Evolutionary conservation across 1,140 invertebrate genomes (phyloP).

Genomic region (Drosophila hydei): DNA sequence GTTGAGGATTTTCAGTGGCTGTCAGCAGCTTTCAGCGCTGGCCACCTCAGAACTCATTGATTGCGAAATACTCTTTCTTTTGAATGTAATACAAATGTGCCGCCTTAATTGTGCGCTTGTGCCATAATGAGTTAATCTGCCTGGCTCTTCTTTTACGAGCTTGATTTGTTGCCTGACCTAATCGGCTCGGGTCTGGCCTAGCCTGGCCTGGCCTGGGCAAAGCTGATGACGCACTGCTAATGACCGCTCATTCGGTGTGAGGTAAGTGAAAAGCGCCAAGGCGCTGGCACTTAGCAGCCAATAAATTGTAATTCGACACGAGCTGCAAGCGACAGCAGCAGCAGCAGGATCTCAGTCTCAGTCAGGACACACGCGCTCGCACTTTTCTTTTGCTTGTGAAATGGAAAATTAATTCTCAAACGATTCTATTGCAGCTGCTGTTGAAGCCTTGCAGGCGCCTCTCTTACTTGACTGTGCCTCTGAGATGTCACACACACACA

Average conservation of each 20-base stretch:
- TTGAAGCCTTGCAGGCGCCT: constrained; percentile 41
- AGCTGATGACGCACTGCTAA: constrained; percentile 28
- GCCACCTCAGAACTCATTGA: not conserved
- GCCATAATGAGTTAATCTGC: constrained; percentile 26
- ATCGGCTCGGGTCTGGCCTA: not conserved
- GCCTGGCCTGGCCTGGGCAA: constrained; percentile 7
- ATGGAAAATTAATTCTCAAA: constrained; percentile 83
- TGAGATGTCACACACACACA: constrained; percentile 45
- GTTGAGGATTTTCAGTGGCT: constrained; percentile 43
- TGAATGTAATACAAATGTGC: not conserved
- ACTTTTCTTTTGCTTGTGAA: constrained; percentile 54
- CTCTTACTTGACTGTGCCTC: constrained; percentile 47
- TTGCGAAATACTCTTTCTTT: constrained; percentile 3
- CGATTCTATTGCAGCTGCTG: constrained; percentile 47
- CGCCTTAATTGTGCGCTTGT: not conserved
- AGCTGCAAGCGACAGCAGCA: constrained; percentile 47
- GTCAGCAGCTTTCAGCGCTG: constrained; percentile 36
- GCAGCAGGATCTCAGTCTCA: constrained; percentile 22
- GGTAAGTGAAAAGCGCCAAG: constrained; percentile 61
- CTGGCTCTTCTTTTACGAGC: constrained; percentile 1
- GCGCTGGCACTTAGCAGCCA: constrained; percentile 73
- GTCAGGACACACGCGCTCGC: constrained; percentile 1
- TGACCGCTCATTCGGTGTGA: constrained; percentile 11
- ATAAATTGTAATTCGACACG: constrained; percentile 82
- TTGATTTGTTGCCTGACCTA: not conserved